Percentiles rank a stretch among this genome's conserved stretches.
These are phyloP conservation scores for Acrocera orbiculus DNA, from an alignment of 2,888 invertebrate species.

Conservation along the genomic window DNA sequence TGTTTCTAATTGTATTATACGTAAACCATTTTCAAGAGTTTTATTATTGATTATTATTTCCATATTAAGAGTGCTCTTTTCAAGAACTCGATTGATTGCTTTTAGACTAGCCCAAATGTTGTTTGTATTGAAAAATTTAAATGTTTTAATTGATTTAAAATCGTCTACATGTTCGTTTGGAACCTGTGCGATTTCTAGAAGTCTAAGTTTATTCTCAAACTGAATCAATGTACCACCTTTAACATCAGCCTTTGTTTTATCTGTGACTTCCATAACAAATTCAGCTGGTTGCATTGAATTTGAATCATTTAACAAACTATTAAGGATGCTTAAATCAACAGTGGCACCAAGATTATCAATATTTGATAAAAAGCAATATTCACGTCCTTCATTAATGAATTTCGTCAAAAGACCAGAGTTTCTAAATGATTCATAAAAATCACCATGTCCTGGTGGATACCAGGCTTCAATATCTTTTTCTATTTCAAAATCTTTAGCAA, in stretches of 20 bases:
- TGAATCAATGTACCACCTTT: conserved; percentile 98
- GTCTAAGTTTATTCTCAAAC: conserved; percentile 81
- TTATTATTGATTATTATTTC: conserved; percentile 98
- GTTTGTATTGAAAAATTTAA: conserved; percentile 99
- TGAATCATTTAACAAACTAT: conserved; percentile 40
- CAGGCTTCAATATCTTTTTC: conserved; percentile 74
- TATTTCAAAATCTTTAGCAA: conserved; percentile 55
- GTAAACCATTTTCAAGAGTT: conserved; percentile 72
- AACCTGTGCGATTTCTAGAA: conserved; percentile 98
- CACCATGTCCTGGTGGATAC: conserved; percentile 98
- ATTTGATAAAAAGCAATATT: conserved; percentile 96
- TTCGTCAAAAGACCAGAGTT: conserved; percentile 82
- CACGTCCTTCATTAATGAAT: conserved; percentile 71
- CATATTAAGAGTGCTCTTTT: conserved; percentile 70
- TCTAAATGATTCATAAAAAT: conserved; percentile 91
- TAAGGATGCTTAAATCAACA: conserved; percentile 86
- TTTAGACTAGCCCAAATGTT: conserved; percentile 88
- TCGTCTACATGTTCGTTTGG: conserved; percentile 95
- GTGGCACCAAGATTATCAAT: conserved; percentile 99
- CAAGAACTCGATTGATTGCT: conserved; percentile 76
- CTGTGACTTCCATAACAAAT: conserved; percentile 99
- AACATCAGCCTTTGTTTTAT: conserved; percentile 96
- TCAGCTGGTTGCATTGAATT: conserved; percentile 43
- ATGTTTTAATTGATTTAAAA: conserved; percentile 96
- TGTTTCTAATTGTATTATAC: conserved; percentile 94